Evolutionary conservation across 2,113 vertebrate genomes (phyloP), one percentile per base, ranked within the genome.

Genomic region (Sakesphorus luctuosus): DNA sequence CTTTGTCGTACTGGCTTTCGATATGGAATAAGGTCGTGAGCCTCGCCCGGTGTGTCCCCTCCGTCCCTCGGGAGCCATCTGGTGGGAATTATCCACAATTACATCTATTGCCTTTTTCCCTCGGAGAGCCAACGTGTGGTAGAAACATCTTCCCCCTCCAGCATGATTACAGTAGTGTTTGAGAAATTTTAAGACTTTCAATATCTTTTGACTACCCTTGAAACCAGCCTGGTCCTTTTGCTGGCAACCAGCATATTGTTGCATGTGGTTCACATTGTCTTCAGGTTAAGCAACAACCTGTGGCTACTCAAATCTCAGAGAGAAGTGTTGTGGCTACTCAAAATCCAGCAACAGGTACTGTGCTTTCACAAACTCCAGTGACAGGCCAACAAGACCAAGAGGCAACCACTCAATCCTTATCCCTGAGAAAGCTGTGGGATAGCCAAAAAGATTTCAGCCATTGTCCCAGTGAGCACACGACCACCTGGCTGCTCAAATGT

Each of bases 261-360:
- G 72, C 35, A 36, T 36, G 21, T 33, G 21, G 56, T 40, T 53
- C 71, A 76, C 35, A 10, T 26, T 21, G 35, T 77, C 40, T 43
- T 77, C 23, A 71, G 31, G 15, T 63, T 84, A 44, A 69, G 79
- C 53, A 71, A 56, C 0, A 0, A 56, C 55, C 65, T 33, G 13
- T 61, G 47, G 19, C 20, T 61, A 35, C 17, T 0, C 0, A 61
- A 82, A 89, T 13, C 29, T 46, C 7, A 10, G 8, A 0, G 0
- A 75, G 6, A 65, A 31, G 13, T 28, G 26, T 31, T 29, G 26
- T 20, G 61, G 61, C 36, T 43, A 21, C 62, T 43, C 28, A 44
- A 43, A 65, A 31, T 65, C 29, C 40, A 33, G 40, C 24, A 38
- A 38, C 18, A 24, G 0, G 0, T 66, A 25, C 28, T 59, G n/a